Evolutionary conservation across 2,113 vertebrate genomes (phyloP).

Genomic region (Romanogobio albipinnatus): DNA sequence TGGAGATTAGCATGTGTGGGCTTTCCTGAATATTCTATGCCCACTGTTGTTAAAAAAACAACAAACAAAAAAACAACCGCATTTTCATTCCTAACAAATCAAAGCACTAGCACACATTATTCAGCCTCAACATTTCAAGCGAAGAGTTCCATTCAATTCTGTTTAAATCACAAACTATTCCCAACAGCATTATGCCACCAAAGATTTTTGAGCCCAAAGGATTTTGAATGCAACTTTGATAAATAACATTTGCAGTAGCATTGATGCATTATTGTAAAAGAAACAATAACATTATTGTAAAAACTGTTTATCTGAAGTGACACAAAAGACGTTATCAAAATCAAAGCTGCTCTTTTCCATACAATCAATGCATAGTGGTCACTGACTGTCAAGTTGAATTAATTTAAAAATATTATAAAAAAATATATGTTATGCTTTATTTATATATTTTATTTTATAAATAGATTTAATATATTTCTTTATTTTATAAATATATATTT

Average conservation of each 20-base stretch:
- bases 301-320: not conserved
- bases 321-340: too few species aligned
- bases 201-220: not conserved
- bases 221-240: not conserved
- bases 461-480: too few species aligned
- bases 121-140: not conserved
- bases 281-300: not conserved
- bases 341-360: too few species aligned
- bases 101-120: constrained; percentile 27
- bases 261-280: not conserved
- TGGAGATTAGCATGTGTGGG: constrained; percentile 62
- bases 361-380: too few species aligned
- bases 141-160: not conserved
- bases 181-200: not conserved
- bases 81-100: constrained; percentile 34
- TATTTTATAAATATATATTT: too few species aligned
- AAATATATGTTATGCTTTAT: too few species aligned
- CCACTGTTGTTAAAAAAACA: constrained; percentile 42
- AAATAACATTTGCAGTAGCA: not conserved
- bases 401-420: too few species aligned
- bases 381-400: too few species aligned
- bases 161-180: not conserved
- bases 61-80: not conserved
- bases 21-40: constrained; percentile 53
- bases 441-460: too few species aligned